phyloP scores from a whole-genome alignment of 1,140 invertebrate genomes.

The Drosophila bocki region DNA sequence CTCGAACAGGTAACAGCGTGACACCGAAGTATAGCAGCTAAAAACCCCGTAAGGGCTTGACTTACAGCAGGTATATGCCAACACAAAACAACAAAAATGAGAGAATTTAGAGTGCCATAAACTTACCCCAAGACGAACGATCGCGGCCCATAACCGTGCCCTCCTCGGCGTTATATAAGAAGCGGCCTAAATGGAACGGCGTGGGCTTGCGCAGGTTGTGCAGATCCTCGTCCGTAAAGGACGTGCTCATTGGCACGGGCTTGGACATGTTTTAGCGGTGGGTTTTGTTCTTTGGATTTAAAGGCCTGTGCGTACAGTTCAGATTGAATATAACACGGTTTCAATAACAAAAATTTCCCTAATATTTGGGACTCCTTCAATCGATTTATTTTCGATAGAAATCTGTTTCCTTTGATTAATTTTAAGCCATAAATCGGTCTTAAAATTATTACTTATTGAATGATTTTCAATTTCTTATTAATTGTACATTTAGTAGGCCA shows the following conservation, averaged over 20 bases:
- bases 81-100: background rate
- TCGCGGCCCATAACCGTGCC: slow-evolving; percentile 91
- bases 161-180: slow-evolving; percentile 90
- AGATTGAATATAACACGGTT: background rate
- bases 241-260: slow-evolving; percentile 64
- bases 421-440: too few species aligned
- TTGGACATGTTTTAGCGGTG: slow-evolving; percentile 77
- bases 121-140: slow-evolving; percentile 90
- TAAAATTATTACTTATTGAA: background rate
- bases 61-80: slow-evolving; percentile 11
- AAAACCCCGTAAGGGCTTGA: background rate
- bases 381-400: background rate
- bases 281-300: slow-evolving; percentile 27
- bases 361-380: background rate
- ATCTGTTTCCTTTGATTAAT: background rate
- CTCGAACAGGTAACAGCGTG: slow-evolving; percentile 20
- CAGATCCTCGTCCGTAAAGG: slow-evolving; percentile 68
- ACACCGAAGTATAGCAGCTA: slow-evolving; percentile 2
- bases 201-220: slow-evolving; percentile 60
- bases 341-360: background rate
- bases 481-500: background rate
- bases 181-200: slow-evolving; percentile 84
- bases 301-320: slow-evolving; percentile 11
- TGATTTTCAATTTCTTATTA: background rate
- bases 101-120: slow-evolving; percentile 6